Evolutionary conservation across 2,888 invertebrate species (phyloP), one percentile per base, ranked within the genome.

Genomic region (Agonopterix subpropinquella): DNA sequence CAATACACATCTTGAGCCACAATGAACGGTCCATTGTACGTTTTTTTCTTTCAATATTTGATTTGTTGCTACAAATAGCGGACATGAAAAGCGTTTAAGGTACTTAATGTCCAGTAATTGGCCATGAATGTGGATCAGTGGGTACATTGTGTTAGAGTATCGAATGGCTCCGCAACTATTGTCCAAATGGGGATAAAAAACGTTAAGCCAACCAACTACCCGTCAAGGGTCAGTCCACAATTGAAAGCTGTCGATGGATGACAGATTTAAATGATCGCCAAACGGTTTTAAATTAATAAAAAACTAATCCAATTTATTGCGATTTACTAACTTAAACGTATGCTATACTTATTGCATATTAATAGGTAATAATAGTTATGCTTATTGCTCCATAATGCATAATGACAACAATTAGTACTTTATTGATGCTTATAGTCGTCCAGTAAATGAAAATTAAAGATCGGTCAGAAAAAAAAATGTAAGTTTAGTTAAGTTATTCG

Each of bases 41-140:
- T 63, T 72, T 73, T 13, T 73, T 80, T 78, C 67, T 73, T 72
- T 67, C 67, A 67, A 28, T 73, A 75, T 86, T 79, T 87, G 83
- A 87, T 87, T 87, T 86, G 87, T 87, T 81, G 67, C 80, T 80
- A 87, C 82, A 87, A 88, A 87, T 86, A 85, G 73, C 77, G 75
- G 74, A 75, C 75, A 76, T 85, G 77, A 85, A 86, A 84, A 76
- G 84, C 85, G 77, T 80, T 84, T 77, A 70, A 85, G 85, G 86
- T 87, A 87, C 88, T 88, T 87, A 86, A 87, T 87, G 88, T 88
- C 88, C 87, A 79, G 88, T 88, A 88, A 88, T 88, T 87, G 88
- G 86, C 85, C 86, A 84, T 88, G 86, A 88, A 87, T 88, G 83
- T 85, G 87, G 87, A 87, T 88, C 88, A 86, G 82, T 88, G 88